Evolutionary conservation across 2,888 invertebrate species (phyloP).

Genomic region (Nymphalis polychloros): DNA sequence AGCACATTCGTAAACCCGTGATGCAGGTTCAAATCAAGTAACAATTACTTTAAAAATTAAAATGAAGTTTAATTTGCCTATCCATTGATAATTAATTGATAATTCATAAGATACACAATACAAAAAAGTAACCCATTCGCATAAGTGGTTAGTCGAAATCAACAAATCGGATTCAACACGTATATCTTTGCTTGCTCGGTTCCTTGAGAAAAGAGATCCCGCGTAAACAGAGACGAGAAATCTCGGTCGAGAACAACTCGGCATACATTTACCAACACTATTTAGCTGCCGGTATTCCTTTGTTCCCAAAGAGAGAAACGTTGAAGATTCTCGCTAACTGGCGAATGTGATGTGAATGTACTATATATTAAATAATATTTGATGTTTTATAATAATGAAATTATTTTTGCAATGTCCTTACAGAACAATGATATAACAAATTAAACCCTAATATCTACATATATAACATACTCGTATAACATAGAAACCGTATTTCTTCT

Average conservation of each 20-base stretch:
- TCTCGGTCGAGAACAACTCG: conserved; percentile 26
- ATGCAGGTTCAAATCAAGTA: too few relatives aligned
- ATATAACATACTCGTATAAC: too few relatives aligned
- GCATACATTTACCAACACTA: conserved; percentile 16
- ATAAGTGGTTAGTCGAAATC: not conserved
- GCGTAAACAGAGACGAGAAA: conserved; percentile 1
- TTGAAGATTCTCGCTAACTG: conserved; percentile 2
- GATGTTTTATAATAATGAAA: too few relatives aligned
- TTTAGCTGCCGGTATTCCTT: conserved; percentile 19
- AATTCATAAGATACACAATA: not conserved
- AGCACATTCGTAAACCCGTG: too few relatives aligned
- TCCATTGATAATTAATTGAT: too few relatives aligned
- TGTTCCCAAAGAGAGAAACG: conserved; percentile 1
- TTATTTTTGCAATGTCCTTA: too few relatives aligned
- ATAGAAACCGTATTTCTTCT: too few relatives aligned
- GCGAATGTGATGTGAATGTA: not conserved
- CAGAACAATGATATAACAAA: too few relatives aligned
- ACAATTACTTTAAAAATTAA: too few relatives aligned
- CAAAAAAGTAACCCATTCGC: not conserved
- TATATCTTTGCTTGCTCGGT: not conserved
- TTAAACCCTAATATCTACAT: too few relatives aligned
- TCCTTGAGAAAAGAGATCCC: conserved; percentile 9
- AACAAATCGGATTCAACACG: not conserved
- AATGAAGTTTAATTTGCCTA: too few relatives aligned
- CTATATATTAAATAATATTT: too few relatives aligned